Evolutionary conservation across 2,888 invertebrate genomes (phyloP), one percentile per base, ranked within the genome.

Genomic region (Coelogynopora nodosa): DNA sequence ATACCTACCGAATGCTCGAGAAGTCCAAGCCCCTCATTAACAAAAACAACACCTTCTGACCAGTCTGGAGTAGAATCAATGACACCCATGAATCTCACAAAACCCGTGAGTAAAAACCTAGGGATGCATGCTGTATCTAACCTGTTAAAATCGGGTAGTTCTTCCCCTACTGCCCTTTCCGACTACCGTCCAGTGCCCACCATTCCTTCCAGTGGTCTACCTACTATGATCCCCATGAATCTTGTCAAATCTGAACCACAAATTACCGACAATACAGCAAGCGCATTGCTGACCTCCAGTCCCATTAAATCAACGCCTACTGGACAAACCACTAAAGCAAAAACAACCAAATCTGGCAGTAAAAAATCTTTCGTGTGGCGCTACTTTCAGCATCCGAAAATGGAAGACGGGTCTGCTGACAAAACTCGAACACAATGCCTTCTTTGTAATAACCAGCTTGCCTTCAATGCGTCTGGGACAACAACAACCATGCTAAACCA

Each of bases 401-500:
- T 86, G 28, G 87, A 87, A 28, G 85, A 85, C 2, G 86, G 82
- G 23, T 81, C 80, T 26, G 81, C 30, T n/a, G 87, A 87, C 30
- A 30, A 31, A 49, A 84, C 84, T n/a, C 67, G 84, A 31, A 87
- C 87, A 0, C 81, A 87, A 31, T 87, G 87, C 49, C 80, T 87
- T 18, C 49, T 84, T n/a, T 87, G 87, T 30, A 67, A 84, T n/a
- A 84, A 74, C 30, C 84, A 84, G 26, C 30, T 87, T 28, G 87
- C 87, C 13, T 87, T 87, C 74, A 87, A 87, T 30, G 84, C 83
- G 0, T 87, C 87, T 0, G 87, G 87, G 5, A 87, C 87, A 0
- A 87, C 87, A 23, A 87, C 87, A 31, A 87, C 87, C 0, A 87
- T 87, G 87, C 29, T 87, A 30, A 87, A 87, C 31, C 87, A 87